Base-by-base conservation (phyloP, 2,888 invertebrate species). In the Odontocolon sp. region DNA sequence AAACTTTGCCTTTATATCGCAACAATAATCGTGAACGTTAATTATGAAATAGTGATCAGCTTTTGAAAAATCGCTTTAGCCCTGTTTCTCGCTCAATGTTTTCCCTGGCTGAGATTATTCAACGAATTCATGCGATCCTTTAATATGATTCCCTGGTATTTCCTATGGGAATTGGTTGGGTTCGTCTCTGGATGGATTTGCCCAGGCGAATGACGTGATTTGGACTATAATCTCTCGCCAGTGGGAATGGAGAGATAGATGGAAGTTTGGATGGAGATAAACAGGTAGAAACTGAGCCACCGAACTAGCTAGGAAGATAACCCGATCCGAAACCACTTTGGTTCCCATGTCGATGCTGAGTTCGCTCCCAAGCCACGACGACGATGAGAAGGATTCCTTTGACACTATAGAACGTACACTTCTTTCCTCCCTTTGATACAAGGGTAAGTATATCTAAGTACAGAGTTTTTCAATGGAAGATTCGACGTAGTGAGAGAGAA, bases 121-220 rank as follows among this genome's bases (percentile, higher is more conserved):
- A 5, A 11, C 23, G 18, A 16, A 26, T 57, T 47, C n/a, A 11
- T 5, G 16, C 26, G 26, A 28, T 21, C 5, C 52, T 33, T 11
- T 28, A 16, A 8, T 16, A 38, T 16, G 11, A 52, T 61, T 14
- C 40, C 38, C 14, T 11, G 6, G 0, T 26, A 57, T 57, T 26
- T 57, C 9, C 26, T 26, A 11, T 36, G 40, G 61, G 36, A 54
- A n/a, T 61, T 14, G 14, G 14, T 31, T 28, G 14, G 40, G 6
- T 50, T 40, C 18, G 38, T 18, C 5, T n/a, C 6, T 8, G 64
- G 38, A 36, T 23, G 50, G 47, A 40, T 38, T 50, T 50, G 14
- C n/a, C 40, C 50, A 18, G 16, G 40, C 33, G 50, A 72, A 66
- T 31, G 31, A 59, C 57, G 72, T 50, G 50, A 42, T 68, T 74